Conservation (phyloP, 2,113 vertebrate genomes). For the Arenaria interpres region DNA sequence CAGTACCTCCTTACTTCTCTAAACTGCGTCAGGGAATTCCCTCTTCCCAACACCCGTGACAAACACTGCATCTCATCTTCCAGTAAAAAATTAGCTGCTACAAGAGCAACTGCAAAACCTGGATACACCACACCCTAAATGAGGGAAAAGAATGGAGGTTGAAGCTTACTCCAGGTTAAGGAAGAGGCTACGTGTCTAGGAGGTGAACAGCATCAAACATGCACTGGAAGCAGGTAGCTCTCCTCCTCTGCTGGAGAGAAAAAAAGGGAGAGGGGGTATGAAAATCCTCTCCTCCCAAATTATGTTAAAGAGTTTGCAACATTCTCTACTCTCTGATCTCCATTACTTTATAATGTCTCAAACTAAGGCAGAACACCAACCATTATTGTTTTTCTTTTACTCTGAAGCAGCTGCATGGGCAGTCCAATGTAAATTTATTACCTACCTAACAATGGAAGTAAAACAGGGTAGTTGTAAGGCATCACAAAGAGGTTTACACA, state of each 20-base stretch:
- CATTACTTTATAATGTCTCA: slow-evolving; percentile 62
- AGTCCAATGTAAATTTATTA: not conserved
- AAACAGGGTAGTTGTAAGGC: slow-evolving; percentile 86
- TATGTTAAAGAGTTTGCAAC: slow-evolving; percentile 61
- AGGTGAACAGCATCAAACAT: slow-evolving; percentile 75
- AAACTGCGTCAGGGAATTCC: slow-evolving; percentile 36
- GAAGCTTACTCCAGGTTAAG: slow-evolving; percentile 74
- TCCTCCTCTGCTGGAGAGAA: slow-evolving; percentile 72
- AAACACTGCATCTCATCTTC: slow-evolving; percentile 55
- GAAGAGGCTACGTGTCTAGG: slow-evolving; percentile 73
- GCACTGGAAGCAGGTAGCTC: slow-evolving; percentile 66
- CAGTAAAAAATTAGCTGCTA: slow-evolving; percentile 57
- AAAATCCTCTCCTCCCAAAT: slow-evolving; percentile 71
- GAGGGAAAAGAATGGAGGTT: slow-evolving; percentile 67
- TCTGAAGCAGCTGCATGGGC: slow-evolving; percentile 26
- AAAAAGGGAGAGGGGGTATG: slow-evolving; percentile 70
- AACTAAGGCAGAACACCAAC: slow-evolving; percentile 43
- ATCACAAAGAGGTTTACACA: slow-evolving; percentile 88
- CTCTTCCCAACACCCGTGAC: slow-evolving; percentile 57
- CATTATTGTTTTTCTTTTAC: slow-evolving; percentile 1
- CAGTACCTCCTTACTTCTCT: slow-evolving; percentile 2
- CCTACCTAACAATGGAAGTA: slow-evolving; percentile 85
- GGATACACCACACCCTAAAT: slow-evolving; percentile 71
- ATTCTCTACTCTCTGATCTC: slow-evolving; percentile 62
- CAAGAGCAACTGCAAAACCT: slow-evolving; percentile 67